A percentile compares a stretch with the other conserved stretches of the same genome.
These are phyloP conservation scores for Rhadinocentrus ornatus DNA, from an alignment of 2,797 vertebrate genomes.

Conservation along the genomic window DNA sequence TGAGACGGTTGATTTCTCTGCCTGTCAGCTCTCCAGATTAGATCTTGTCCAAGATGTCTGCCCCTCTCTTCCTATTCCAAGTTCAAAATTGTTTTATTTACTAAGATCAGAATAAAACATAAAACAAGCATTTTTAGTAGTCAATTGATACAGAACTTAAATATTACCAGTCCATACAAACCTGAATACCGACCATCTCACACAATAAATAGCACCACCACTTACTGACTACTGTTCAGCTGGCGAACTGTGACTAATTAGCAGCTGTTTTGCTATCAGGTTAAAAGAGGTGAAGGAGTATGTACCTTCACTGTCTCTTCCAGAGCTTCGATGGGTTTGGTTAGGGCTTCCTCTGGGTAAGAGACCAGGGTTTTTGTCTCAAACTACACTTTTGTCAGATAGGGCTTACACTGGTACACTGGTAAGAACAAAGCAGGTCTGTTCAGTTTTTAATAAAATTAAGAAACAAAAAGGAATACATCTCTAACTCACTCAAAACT, in stretches of 20 bases:
- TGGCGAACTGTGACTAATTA: slow-evolving; percentile 23
- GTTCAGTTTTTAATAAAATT: too few species aligned
- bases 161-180: background rate
- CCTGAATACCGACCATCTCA: background rate
- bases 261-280: background rate
- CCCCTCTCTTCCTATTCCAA: slow-evolving; percentile 13
- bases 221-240: slow-evolving; percentile 32
- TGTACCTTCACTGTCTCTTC: slow-evolving; percentile 9
- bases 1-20: slow-evolving; percentile 49
- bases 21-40: slow-evolving; percentile 50
- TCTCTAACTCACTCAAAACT: too few species aligned
- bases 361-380: background rate
- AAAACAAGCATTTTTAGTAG: slow-evolving; percentile 1
- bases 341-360: background rate
- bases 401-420: background rate
- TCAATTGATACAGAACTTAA: background rate
- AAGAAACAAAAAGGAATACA: too few species aligned
- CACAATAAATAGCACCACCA: slow-evolving; percentile 19
- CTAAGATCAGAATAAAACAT: slow-evolving; percentile 18
- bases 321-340: background rate
- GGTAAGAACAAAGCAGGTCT: too few species aligned
- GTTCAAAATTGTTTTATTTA: slow-evolving; percentile 25
- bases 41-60: slow-evolving; percentile 28
- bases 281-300: background rate
- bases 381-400: too few species aligned